Evolutionary conservation across 2,888 invertebrate genomes (phyloP), one percentile per base, ranked within the genome.

Genomic region (Beris chalybata): DNA sequence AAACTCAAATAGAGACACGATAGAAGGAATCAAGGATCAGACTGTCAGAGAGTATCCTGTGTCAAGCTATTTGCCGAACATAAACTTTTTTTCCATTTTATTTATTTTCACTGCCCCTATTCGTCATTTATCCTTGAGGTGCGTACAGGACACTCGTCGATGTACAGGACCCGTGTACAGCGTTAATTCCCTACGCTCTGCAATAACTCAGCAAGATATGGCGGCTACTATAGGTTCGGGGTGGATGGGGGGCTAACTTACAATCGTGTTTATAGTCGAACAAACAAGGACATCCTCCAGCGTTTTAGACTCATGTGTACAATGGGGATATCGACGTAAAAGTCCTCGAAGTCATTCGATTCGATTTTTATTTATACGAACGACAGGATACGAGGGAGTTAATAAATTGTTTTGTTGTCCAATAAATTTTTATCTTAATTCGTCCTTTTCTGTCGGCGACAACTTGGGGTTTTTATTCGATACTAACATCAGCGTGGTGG

Each of bases 11-110:
- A 9, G 38, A 5, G 38, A 38, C 38, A 38, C 38, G 38, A 38
- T 38, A 38, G 38, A 38, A 38, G 38, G 38, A 38, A 38, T 38
- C 38, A 38, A 38, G 38, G 38, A 38, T 38, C 38, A 47, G 13
- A 48, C 57, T 43, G 22, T 44, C 44, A 58, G 50, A 64, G 55
- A 56, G 48, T 29, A 29, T n/a, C 32, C 48, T 30, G 29, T n/a
- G 22, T 56, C 30, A 47, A 55, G 52, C 31, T 64, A 64, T 65
- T 65, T 56, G 55, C 56, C 57, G 65, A 65, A 65, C 65, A 65
- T 65, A 65, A 65, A 65, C 55, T 50, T 56, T 65, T 65, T 56
- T 65, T 54, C 57, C 55, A 50, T 31, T 56, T 65, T 65, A 43
- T 56, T 56, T 50, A 22, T 65, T 22, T 65, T 47, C 56, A 55